phyloP scores from a whole-genome alignment of 1,140 invertebrate species.

The Hermetia illucens region DNA sequence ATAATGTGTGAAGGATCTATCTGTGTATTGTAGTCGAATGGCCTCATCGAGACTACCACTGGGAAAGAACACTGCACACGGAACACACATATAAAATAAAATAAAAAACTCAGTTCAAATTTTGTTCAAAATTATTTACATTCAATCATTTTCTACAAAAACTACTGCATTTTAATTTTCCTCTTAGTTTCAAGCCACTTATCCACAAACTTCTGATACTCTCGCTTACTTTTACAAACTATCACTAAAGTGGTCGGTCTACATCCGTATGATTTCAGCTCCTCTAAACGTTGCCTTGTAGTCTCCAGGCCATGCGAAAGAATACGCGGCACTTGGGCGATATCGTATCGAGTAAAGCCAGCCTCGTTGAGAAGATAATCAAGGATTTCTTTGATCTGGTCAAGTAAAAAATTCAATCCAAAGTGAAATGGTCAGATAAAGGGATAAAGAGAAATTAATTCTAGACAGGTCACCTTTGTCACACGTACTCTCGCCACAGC shows the following conservation, averaged over 20 bases:
- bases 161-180: not conserved
- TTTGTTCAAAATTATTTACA: too few species aligned
- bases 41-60: too few species aligned
- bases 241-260: constrained; percentile 31
- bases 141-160: too few species aligned
- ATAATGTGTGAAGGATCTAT: too few species aligned
- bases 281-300: constrained; percentile 30
- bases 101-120: too few species aligned
- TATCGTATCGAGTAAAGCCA: constrained; percentile 31
- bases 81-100: too few species aligned
- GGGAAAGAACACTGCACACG: too few species aligned
- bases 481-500: constrained; percentile 31
- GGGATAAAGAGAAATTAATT: too few species aligned
- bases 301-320: constrained; percentile 36
- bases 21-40: too few species aligned
- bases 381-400: constrained; percentile 32
- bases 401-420: not conserved
- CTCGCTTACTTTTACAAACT: constrained; percentile 33
- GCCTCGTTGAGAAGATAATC: constrained; percentile 33
- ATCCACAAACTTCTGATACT: constrained; percentile 30
- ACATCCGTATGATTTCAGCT: constrained; percentile 29
- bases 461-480: too few species aligned
- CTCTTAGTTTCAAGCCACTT: constrained; percentile 13
- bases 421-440: too few species aligned
- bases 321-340: constrained; percentile 34